Evolutionary conservation across 1,140 invertebrate species (phyloP).

Genomic region (Drosophila sucinea): DNA sequence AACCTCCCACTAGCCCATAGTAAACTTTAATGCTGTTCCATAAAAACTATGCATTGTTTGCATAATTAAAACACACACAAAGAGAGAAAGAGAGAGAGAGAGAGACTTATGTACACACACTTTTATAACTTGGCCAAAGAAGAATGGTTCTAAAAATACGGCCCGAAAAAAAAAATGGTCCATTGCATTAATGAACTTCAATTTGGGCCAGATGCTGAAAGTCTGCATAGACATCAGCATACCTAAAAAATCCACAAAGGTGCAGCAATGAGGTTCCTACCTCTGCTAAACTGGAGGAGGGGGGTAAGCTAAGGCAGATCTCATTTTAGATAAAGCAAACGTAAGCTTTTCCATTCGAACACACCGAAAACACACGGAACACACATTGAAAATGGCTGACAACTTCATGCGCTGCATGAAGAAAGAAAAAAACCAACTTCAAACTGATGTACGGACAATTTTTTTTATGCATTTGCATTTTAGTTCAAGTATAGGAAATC

Average conservation of each 20-base stretch:
- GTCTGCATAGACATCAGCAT: slow-evolving; percentile 21
- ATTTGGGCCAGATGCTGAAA: slow-evolving; percentile 56
- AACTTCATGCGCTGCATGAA: slow-evolving; percentile 29
- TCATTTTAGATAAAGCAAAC: slow-evolving; percentile 75
- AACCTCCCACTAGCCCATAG: slow-evolving; percentile 38
- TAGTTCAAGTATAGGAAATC: slow-evolving; percentile 22
- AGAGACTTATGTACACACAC: background rate
- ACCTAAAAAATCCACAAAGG: background rate
- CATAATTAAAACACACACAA: slow-evolving; percentile 46
- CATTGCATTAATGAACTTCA: slow-evolving; percentile 69
- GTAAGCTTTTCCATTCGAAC: slow-evolving; percentile 54
- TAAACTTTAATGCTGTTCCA: slow-evolving; percentile 66
- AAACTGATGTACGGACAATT: slow-evolving; percentile 14
- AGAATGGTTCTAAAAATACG: slow-evolving; percentile 42
- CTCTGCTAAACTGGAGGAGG: background rate
- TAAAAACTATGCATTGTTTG: slow-evolving; percentile 68
- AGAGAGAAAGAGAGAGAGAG: background rate
- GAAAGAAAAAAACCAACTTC: background rate
- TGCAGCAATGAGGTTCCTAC: background rate
- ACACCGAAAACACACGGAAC: slow-evolving; percentile 36
- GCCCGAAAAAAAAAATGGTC: slow-evolving; percentile 40
- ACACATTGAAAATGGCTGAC: slow-evolving; percentile 51
- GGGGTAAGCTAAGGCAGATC: slow-evolving; percentile 53
- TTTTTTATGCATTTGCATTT: slow-evolving; percentile 35
- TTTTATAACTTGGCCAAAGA: background rate